Evolutionary conservation across 92 coral and sea anemone species (phyloP), one percentile per base, ranked within the genome.

Genomic region (Epizoanthus illoricatus): DNA sequence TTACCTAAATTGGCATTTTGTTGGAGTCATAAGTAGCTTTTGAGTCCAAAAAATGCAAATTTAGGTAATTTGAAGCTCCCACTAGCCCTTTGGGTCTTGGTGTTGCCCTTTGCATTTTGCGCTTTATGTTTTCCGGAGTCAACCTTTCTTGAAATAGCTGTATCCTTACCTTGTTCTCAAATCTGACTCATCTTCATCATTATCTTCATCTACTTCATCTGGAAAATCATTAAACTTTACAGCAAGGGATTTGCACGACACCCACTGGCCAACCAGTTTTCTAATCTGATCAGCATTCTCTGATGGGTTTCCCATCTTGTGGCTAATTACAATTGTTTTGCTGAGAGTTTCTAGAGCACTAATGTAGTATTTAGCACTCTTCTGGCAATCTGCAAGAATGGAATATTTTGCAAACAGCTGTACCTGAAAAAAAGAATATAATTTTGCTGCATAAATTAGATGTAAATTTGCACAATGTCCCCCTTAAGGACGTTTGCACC

Each of bases 351-450:
- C 80, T 33, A 90, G 66, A 45, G 97, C 92, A 74, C 73, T 91
- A 49, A 52, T 74, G 9, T 79, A 74, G n/a, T 81, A 61, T 56
- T 75, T 78, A 11, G 89, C 89, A 69, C 97, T 64, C 78, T 91
- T 86, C 86, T 87, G 92, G 45, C 99, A 96, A 74, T 93, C 99
- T 10, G 89, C 76, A 75, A 96, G 81, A 56, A 90, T 68, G 15
- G 85, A 75, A 84, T 91, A 93, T 87, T 93, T 96, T 9, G 89
- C 83, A 61, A 85, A 66, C 65, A 93, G 84, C 90, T 90, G 79
- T 55, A 85, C 89, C 95, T 92, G 87, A 17, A 47, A 69, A 4
- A 79, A 55, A 58, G 18, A 68, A 33, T 13, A 16, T 24, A 62
- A 43, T 42, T 75, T 11, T 40, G 4, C 21, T 55, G 58, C 75